These are phyloP conservation scores for Caenorhabditis angaria DNA, from an alignment of 2,888 invertebrate species.

Conservation along the genomic window DNA sequence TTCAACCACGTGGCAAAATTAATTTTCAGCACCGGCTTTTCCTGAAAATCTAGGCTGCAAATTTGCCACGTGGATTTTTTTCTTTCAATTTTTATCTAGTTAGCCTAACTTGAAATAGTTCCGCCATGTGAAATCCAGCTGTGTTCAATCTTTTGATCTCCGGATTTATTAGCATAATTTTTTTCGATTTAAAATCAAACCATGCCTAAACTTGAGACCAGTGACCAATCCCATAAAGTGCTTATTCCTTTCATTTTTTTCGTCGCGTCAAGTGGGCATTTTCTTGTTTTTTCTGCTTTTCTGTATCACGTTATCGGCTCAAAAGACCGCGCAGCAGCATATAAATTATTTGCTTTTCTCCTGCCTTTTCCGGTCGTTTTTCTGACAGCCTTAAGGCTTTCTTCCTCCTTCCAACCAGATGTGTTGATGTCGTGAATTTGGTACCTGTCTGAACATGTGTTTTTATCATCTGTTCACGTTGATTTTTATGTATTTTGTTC, in stretches of 20 bases:
- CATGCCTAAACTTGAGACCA: background rate
- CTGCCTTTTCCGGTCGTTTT: background rate
- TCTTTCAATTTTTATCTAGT: no score
- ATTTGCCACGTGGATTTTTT: no score
- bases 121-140: no score
- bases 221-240: background rate
- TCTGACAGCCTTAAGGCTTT: background rate
- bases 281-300: background rate
- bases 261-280: background rate
- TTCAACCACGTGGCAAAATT: no score
- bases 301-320: constrained; percentile 4
- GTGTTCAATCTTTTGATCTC: no score
- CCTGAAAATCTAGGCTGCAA: no score
- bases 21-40: no score
- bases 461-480: constrained; percentile 4
- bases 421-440: background rate
- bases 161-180: background rate
- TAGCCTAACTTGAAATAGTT: no score
- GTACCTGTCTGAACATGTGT: background rate
- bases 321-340: no score
- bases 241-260: background rate
- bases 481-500: constrained; percentile 4
- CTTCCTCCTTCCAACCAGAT: no score
- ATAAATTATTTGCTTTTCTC: background rate
- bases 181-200: background rate